Evolutionary conservation across 2,113 vertebrate genomes (phyloP).

Genomic region (Halichoeres trimaculatus): DNA sequence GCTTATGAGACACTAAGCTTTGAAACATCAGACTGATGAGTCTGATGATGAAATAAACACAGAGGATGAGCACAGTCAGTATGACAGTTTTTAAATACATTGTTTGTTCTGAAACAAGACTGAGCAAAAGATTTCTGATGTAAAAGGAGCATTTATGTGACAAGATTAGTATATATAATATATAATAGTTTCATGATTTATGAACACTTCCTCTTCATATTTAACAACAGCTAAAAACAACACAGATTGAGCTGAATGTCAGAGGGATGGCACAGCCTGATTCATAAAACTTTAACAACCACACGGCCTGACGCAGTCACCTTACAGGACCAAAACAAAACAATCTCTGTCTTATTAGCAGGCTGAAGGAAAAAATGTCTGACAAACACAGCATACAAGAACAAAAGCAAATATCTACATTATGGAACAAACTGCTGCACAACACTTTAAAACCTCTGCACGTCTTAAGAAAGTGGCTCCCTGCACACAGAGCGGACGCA

Average conservation of each 20-base stretch:
- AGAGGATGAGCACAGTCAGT: not conserved
- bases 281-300: conserved; percentile 49
- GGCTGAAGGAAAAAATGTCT: not conserved
- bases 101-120: not conserved
- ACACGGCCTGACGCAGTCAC: conserved; percentile 10
- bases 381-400: fast-evolving
- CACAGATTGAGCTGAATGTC: conserved; percentile 19
- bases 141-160: not conserved
- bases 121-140: not conserved
- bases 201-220: not conserved
- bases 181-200: not conserved
- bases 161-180: not conserved
- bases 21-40: not conserved
- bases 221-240: conserved; percentile 10
- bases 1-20: not conserved
- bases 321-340: conserved; percentile 11
- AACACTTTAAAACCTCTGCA: conserved; percentile 12
- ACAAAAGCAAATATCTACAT: not conserved
- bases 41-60: conserved; percentile 1
- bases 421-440: not conserved
- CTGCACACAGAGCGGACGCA: not conserved
- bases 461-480: conserved; percentile 6
- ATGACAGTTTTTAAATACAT: not conserved
- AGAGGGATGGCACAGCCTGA: conserved; percentile 14
- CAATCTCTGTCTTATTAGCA: not conserved